Base-by-base conservation (phyloP, 2,797 vertebrate species). In the Etheostoma perlongum region DNA sequence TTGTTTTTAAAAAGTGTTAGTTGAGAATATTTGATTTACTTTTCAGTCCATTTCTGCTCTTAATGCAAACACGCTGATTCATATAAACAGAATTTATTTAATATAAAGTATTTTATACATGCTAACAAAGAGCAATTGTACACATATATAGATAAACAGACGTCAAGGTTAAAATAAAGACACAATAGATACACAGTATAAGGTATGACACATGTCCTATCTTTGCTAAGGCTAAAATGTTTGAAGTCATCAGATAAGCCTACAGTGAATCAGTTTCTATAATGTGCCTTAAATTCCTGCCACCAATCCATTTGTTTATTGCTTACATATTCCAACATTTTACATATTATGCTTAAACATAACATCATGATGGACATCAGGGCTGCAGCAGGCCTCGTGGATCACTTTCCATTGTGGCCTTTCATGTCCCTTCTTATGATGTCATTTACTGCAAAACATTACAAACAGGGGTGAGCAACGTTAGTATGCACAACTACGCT, bases 351-450 rank as follows among this genome's bases (percentile, higher is more conserved):
- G 1, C 23, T 46, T 7, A 25, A 63, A 69, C 25, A n/a, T n/a
- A n/a, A n/a, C n/a, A n/a, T n/a, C n/a, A n/a, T 69, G 44, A 62
- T 52, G 53, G 47, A 59, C 65, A 15, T 68, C 60, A 71, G 21
- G 15, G 48, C 49, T 8, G 76, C 61, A 94, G 93, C 94, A 94
- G 87, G 91, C 90, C 82, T 95, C 93, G 51, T 55, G 21, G 60
- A 23, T 89, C 77, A 90, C 79, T 94, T 95, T 93, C 91, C 94
- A 85, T 93, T 88, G 68, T 96, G 96, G 86, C 96, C 94, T 85
- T 94, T 97, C 92, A 99, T 95, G 90, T 99, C 98, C 93, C 98
- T 97, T 94, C 95, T 96, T 94, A 99, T 98, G 92, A 99, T 97
- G 95, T 98, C 98, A 21, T 98, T 98, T 90, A 99, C 98, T 99